Conservation (phyloP, 2,888 invertebrate genomes). For the Drosophila neotestacea region DNA sequence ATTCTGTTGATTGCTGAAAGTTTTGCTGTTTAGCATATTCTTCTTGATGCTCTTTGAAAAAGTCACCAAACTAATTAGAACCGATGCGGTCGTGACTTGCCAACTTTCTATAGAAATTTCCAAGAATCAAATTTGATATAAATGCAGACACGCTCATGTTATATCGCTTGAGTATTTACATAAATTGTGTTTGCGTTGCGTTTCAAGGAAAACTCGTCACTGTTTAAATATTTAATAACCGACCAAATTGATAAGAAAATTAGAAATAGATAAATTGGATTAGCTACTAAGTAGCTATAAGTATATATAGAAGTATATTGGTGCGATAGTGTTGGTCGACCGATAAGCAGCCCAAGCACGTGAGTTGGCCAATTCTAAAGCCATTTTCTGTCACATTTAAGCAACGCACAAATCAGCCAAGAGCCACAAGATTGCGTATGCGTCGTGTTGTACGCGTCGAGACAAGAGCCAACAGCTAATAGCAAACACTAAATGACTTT, state of each 20-base stretch:
- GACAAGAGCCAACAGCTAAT: constrained; percentile 8
- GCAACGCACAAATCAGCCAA: constrained; percentile 15
- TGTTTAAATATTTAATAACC: constrained; percentile 29
- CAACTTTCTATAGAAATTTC: constrained; percentile 16
- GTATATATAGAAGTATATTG: constrained; percentile 12
- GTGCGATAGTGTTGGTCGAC: constrained; percentile 10
- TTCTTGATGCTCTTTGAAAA: constrained; percentile 4
- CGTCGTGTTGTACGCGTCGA: constrained; percentile 40
- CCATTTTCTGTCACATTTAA: constrained; percentile 53
- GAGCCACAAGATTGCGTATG: constrained; percentile 54
- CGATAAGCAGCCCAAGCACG: constrained; percentile 55
- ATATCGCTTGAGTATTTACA: constrained; percentile 18
- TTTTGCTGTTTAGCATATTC: constrained; percentile 30
- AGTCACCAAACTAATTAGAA: constrained; percentile 28
- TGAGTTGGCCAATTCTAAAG: constrained; percentile 50
- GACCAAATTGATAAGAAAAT: constrained; percentile 34
- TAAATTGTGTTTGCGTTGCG: constrained; percentile 2
- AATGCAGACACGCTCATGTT: neutral
- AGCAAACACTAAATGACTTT: constrained; percentile 62
- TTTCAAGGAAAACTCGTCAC: constrained; percentile 24
- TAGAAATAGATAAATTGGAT: constrained; percentile 24
- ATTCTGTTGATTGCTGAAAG: constrained; percentile 24
- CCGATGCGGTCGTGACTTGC: constrained; percentile 19
- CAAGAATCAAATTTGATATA: constrained; percentile 7
- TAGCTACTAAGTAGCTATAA: constrained; percentile 14